phyloP scores from a whole-genome alignment of 2,113 vertebrate genomes.

The Gobiocypris rarus region DNA sequence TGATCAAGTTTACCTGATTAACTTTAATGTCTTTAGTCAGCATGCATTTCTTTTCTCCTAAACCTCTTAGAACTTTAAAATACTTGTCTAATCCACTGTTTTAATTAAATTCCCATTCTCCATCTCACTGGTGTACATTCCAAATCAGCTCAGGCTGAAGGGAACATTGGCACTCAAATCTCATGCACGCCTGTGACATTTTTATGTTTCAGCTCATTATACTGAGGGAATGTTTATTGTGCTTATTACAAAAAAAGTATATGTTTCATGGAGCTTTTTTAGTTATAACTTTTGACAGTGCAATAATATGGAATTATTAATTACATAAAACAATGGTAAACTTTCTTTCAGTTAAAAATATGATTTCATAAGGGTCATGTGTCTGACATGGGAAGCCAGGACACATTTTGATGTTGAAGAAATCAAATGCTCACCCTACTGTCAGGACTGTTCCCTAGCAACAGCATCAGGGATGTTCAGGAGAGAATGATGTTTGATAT shows the following conservation, averaged over 20 bases:
- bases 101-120: background rate
- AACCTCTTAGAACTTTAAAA: background rate
- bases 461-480: slow-evolving; percentile 60
- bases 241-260: background rate
- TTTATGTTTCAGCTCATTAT: background rate
- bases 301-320: background rate
- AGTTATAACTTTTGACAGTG: background rate
- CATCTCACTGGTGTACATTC: background rate
- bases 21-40: background rate
- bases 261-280: background rate
- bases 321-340: background rate
- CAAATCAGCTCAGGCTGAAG: slow-evolving; percentile 8
- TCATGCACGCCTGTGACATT: background rate
- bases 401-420: slow-evolving; percentile 23
- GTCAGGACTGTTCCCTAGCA: slow-evolving; percentile 73
- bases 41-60: background rate
- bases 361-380: slow-evolving; percentile 1
- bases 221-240: background rate
- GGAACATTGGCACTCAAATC: background rate
- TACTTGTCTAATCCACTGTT: background rate
- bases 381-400: slow-evolving; percentile 4
- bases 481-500: slow-evolving; percentile 55
- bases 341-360: background rate
- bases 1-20: background rate
- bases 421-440: slow-evolving; percentile 32